Percentiles rank a stretch among this genome's conserved stretches.
phyloP scores from a whole-genome alignment of 2,888 invertebrate species.

The Oscheius sp. region DNA sequence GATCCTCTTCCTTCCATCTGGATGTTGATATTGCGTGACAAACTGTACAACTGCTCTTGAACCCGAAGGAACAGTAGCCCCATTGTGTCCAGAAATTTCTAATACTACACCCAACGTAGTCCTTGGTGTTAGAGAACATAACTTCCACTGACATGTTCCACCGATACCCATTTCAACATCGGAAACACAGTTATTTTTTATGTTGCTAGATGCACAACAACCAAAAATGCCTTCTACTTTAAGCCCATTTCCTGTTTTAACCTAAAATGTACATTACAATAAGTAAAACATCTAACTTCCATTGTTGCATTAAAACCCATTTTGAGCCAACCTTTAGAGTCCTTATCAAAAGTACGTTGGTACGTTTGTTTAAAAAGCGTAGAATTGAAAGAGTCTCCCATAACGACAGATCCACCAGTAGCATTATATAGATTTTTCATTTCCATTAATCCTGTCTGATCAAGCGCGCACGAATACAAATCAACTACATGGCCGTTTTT shows the following conservation, averaged over 20 bases:
- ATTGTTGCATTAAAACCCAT: slow-evolving; percentile 89
- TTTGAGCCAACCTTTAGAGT: slow-evolving; percentile 87
- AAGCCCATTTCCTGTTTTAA: neutral
- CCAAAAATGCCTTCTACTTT: neutral
- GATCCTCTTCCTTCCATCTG: slow-evolving; percentile 84
- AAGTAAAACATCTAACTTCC: slow-evolving; percentile 67
- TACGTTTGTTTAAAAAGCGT: slow-evolving; percentile 98
- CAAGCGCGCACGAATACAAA: slow-evolving; percentile 95
- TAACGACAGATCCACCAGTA: slow-evolving; percentile 78
- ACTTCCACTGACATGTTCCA: slow-evolving; percentile 96
- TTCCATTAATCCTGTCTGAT: slow-evolving; percentile 97
- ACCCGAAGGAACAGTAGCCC: slow-evolving; percentile 77
- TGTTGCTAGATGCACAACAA: slow-evolving; percentile 28
- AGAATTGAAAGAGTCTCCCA: slow-evolving; percentile 99
- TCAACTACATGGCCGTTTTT: slow-evolving; percentile 96
- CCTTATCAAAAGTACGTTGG: slow-evolving; percentile 90
- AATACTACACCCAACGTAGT: slow-evolving; percentile 93
- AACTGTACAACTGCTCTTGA: slow-evolving; percentile 96
- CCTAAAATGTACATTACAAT: neutral
- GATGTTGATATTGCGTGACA: slow-evolving; percentile 97
- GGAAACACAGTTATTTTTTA: slow-evolving; percentile 87
- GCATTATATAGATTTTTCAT: slow-evolving; percentile 97
- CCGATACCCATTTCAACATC: slow-evolving; percentile 98
- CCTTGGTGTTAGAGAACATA: slow-evolving; percentile 88
- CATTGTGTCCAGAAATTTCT: slow-evolving; percentile 90